These are phyloP conservation scores for human DNA, from an alignment of 2,113 vertebrate species.

Conservation along the genomic window GRCh38 chr4:35826501-35827000, in stretches of 20 bases:
- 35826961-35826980: too few species aligned
- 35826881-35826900: background rate
- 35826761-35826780: background rate
- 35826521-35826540: background rate
- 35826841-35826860: background rate
- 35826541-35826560: background rate
- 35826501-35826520: background rate
- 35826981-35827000: too few species aligned
- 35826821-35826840: background rate
- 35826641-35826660: background rate
- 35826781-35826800: background rate
- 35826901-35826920: background rate
- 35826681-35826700: background rate
- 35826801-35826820: background rate
- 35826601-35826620: constrained; percentile 18
- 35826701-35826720: background rate
- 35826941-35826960: too few species aligned
- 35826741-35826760: background rate
- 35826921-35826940: background rate
- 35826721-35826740: background rate
- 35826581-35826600: background rate
- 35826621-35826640: background rate
- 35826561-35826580: background rate
- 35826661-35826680: background rate
- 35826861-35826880: background rate